Percentiles rank a stretch among this genome's conserved stretches.
Evolutionary conservation across 2,113 vertebrate species (phyloP).

Genomic region (Pithys albifrons): DNA sequence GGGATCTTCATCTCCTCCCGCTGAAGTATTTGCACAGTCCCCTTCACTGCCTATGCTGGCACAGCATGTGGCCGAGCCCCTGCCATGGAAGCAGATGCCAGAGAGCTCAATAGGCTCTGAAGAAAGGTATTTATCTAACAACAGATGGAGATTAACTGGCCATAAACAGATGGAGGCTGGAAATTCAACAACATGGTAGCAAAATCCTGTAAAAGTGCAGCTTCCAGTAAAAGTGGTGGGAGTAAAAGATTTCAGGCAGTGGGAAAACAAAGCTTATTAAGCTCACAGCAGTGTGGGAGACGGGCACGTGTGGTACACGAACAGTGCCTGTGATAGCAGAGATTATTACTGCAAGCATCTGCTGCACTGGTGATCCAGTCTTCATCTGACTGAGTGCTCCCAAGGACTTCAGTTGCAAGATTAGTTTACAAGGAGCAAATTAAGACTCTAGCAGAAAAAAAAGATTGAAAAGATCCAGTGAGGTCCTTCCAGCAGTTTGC

Average conservation of each 20-base stretch:
- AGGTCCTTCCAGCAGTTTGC: neutral
- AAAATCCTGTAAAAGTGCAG: neutral
- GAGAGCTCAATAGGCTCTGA: neutral
- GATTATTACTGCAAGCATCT: neutral
- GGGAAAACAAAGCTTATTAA: neutral
- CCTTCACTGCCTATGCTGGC: neutral
- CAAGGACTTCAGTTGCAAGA: neutral
- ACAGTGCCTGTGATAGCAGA: neutral
- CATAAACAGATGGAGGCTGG: neutral
- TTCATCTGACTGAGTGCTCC: neutral
- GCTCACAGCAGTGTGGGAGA: neutral
- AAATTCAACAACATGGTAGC: neutral
- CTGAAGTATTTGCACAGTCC: neutral
- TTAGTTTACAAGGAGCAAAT: neutral
- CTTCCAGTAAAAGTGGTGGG: slow-evolving; percentile 20
- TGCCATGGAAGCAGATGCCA: neutral
- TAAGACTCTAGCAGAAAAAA: neutral
- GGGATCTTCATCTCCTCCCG: neutral
- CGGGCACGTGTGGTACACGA: neutral
- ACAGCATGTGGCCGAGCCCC: neutral
- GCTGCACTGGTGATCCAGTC: neutral
- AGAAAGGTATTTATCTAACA: slow-evolving; percentile 23
- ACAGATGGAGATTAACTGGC: slow-evolving; percentile 19
- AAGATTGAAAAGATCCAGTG: neutral
- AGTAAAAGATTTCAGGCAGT: neutral